Conservation (phyloP, 2,888 invertebrate genomes). For the Meta bourneti region DNA sequence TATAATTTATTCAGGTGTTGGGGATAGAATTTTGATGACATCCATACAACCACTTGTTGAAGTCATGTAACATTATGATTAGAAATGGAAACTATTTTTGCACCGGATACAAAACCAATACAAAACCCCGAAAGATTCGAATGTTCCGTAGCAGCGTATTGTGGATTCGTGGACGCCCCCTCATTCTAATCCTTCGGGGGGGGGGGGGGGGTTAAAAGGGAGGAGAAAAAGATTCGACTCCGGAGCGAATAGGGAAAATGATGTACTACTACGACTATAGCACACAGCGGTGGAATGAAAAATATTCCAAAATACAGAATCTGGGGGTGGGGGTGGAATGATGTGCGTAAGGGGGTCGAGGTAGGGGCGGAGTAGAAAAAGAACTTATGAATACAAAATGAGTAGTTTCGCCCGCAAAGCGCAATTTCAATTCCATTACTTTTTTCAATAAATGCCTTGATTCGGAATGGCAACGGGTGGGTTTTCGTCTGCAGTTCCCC, state of each 20-base stretch:
- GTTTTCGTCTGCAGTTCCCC: conserved; percentile 13
- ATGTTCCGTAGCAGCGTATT: neutral
- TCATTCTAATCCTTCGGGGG: neutral
- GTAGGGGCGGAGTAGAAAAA: conserved; percentile 38
- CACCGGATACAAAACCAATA: no score
- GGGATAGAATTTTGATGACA: no score
- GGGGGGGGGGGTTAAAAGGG: neutral
- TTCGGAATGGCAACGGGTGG: conserved; percentile 40
- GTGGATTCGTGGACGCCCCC: conserved; percentile 29
- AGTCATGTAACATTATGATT: no score
- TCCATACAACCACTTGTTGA: no score
- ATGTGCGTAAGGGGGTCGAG: neutral
- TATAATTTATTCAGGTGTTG: no score
- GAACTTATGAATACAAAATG: conserved; percentile 75
- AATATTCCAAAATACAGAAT: conserved; percentile 58
- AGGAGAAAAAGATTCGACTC: conserved; percentile 4
- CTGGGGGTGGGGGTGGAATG: conserved; percentile 24
- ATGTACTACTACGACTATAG: conserved; percentile 13
- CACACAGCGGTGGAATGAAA: conserved; percentile 33
- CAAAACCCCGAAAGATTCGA: no score
- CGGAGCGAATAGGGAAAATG: conserved; percentile 16
- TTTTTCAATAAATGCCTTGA: conserved; percentile 67
- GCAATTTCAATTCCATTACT: conserved; percentile 72
- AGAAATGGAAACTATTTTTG: no score
- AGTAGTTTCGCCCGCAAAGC: conserved; percentile 37